Evolutionary conservation across 2,113 vertebrate genomes (phyloP), one percentile per base, ranked within the genome.

Genomic region (Sterrhoptilus dennistouni): DNA sequence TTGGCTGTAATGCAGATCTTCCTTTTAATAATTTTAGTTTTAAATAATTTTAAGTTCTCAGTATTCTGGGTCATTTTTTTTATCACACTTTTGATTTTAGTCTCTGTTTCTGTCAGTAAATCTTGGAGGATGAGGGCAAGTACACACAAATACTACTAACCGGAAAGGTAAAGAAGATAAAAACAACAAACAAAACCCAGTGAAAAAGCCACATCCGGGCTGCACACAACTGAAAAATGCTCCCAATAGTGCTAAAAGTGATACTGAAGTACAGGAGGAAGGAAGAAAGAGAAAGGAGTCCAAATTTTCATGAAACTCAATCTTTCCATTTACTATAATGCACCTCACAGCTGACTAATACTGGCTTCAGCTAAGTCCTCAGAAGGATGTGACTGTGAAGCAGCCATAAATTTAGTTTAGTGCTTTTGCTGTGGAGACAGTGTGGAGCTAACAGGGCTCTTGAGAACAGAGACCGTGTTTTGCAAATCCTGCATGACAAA

Each of bases 21-120:
- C 68, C 47, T 76, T 76, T 82, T 52, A 59, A 78, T 44, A 44
- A 49, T 49, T 49, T 49, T 49, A 49, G 47, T 49, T 49, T 49
- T 24, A 49, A 49, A 49, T 23, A 49, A 49, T 49, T 49, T 49
- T 49, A 49, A 49, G 23, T 24, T 49, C 72, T 82, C 25, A 82
- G 53, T 71, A 54, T 69, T 60, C 82, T 76, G 25, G 50, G 45
- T 76, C 20, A 80, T 77, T 86, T 95, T 68, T 89, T 85, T 83
- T 18, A 52, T 23, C n/a, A 59, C 27, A 78, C 2, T 22, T 65
- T 76, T 93, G 16, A 28, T 66, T 89, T 88, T 81, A 85, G 50
- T 69, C 16, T 71, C 70, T 56, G 45, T 61, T 94, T 53, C 50
- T 71, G 64, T 24, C n/a, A 76, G 19, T 68, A 36, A 86, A 40